Base-by-base conservation (phyloP, 2,113 vertebrate species). In the Otis tarda region DNA sequence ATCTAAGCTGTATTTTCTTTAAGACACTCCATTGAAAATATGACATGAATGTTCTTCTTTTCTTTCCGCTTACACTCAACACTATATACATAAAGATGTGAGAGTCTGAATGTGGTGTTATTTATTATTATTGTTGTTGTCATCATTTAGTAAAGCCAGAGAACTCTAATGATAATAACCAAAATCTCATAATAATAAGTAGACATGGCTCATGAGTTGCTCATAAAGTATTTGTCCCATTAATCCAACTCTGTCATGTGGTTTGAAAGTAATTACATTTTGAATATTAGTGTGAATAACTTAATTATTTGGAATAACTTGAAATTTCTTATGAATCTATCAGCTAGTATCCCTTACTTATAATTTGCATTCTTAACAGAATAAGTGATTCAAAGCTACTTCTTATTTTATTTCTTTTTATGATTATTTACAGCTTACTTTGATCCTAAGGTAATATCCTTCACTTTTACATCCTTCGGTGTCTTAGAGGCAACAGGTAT, bases 191-290 rank as follows among this genome's bases (percentile, higher is more conserved):
- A 79, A 90, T 73, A 88, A 69, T 83, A 74, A 87, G 37, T 41
- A 71, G 21, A 13, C 43, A 67, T 89, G 65, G 89, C 45, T 95
- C 76, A 81, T 50, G 60, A 35, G 49, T 92, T 88, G 61, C 75
- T 94, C 14, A 56, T 93, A 28, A 94, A 83, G 57, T 74, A 61
- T 95, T 93, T 91, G 22, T 83, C 89, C 52, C 33, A 68, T 83
- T 96, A 92, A 86, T 90, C 56, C 52, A 77, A 39, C 14, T 90
- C 43, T 69, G 12, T 87, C 23, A 0, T 75, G 49, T 79, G 30
- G 35, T 73, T 94, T 87, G 49, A 95, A 96, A 81, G 39, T 71
- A 95, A 93, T 94, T 93, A 65, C 31, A 55, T 95, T 94, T 89
- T 92, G 57, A 84, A 57, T 87, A 89, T 75, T 53, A 53, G 14